Evolutionary conservation across 2,113 vertebrate genomes (phyloP).

Genomic region (Ondatra zibethicus): DNA sequence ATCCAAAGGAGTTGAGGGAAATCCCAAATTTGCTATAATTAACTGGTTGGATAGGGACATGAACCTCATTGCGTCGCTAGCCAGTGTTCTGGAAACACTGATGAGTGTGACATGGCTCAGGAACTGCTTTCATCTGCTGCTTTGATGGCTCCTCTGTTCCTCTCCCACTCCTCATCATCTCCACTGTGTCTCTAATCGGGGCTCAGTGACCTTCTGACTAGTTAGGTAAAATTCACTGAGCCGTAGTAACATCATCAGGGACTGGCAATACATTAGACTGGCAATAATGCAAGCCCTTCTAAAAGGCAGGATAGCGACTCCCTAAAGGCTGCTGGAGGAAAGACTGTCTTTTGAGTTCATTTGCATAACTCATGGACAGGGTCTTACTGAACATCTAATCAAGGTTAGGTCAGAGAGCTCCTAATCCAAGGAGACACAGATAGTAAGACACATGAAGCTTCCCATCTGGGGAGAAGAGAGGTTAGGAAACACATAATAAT

Average conservation of each 20-base stretch:
- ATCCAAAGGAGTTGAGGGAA: background rate
- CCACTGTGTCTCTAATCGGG: background rate
- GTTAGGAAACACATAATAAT: background rate
- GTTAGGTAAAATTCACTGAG: background rate
- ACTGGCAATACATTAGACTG: background rate
- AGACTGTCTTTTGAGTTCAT: background rate
- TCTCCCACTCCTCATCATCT: background rate
- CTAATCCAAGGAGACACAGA: background rate
- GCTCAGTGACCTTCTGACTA: background rate
- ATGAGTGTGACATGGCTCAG: background rate
- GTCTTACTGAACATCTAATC: background rate
- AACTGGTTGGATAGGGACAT: constrained; percentile 9
- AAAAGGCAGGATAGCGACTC: background rate
- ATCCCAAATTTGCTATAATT: constrained; percentile 5
- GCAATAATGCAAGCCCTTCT: too few species aligned
- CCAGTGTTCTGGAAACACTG: background rate
- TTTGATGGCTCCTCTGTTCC: background rate
- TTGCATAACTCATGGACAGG: background rate
- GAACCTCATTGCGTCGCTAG: background rate
- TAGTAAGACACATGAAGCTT: background rate
- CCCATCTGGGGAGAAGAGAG: background rate
- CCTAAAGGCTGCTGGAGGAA: background rate
- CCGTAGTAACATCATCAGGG: background rate
- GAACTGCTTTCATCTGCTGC: background rate
- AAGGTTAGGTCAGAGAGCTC: background rate